phyloP scores from a whole-genome alignment of 2,797 vertebrate genomes.

The Botia kubotai region DNA sequence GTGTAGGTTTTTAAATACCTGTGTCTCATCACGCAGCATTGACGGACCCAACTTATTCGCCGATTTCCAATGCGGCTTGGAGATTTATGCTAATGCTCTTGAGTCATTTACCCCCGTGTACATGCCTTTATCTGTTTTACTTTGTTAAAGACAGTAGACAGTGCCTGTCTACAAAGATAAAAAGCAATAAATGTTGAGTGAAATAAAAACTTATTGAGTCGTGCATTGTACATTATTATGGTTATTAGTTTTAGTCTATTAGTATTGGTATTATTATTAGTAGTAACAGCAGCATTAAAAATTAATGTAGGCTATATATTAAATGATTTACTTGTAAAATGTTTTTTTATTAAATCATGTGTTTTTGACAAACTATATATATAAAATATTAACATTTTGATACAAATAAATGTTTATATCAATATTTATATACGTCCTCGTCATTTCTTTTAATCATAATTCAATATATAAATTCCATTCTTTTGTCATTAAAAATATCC shows the following conservation, averaged over 20 bases:
- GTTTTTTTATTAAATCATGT: neutral
- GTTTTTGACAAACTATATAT: neutral
- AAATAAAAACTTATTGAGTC: neutral
- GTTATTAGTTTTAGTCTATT: too few relatives aligned
- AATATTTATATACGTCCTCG: neutral
- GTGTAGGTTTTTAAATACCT: slow-evolving; percentile 12
- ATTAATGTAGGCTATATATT: too few relatives aligned
- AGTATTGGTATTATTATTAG: too few relatives aligned
- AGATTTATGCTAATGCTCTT: slow-evolving; percentile 36
- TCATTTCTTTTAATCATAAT: neutral
- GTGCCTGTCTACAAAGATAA: too few relatives aligned
- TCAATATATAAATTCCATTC: neutral
- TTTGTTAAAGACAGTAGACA: neutral
- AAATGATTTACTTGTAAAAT: too few relatives aligned
- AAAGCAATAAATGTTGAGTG: neutral
- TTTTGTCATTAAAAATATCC: neutral
- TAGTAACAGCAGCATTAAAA: too few relatives aligned
- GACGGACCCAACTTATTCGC: neutral
- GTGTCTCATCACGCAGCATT: slow-evolving; percentile 16
- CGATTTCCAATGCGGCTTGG: neutral
- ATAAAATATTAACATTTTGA: neutral
- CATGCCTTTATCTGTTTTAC: neutral
- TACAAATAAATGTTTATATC: neutral
- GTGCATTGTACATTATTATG: neutral
- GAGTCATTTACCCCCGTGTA: slow-evolving; percentile 49